Percentiles rank a stretch among this genome's conserved stretches.
Conservation (phyloP, 2,888 invertebrate genomes). For the Scrobipalpa atriplicella region DNA sequence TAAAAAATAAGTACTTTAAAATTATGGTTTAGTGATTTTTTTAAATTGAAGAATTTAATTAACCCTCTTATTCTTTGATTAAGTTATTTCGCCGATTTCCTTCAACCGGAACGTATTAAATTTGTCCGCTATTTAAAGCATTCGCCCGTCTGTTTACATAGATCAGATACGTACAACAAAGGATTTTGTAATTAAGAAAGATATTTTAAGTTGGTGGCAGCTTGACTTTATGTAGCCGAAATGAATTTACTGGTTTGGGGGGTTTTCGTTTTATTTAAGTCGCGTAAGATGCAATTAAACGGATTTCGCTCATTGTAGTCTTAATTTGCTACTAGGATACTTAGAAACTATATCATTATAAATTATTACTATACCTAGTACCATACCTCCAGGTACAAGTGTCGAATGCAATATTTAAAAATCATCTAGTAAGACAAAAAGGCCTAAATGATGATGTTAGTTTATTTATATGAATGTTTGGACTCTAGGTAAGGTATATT, state of each 20-base stretch:
- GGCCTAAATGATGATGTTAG: no score
- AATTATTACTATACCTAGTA: no score
- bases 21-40: no score
- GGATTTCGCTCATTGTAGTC: constrained; percentile 7
- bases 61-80: no score
- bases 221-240: constrained; percentile 78
- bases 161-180: constrained; percentile 83
- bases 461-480: no score
- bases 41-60: no score
- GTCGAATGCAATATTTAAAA: no score
- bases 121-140: constrained; percentile 80
- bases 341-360: not conserved
- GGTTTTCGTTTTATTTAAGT: constrained; percentile 61
- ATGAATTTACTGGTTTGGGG: constrained; percentile 75
- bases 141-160: constrained; percentile 81
- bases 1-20: no score
- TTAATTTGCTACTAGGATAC: not conserved
- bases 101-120: constrained; percentile 72
- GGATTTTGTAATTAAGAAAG: constrained; percentile 83
- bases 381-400: no score
- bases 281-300: constrained; percentile 26
- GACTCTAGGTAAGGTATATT: no score
- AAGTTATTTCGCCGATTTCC: constrained; percentile 64
- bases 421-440: no score
- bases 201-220: constrained; percentile 81